Evolutionary conservation across 2,113 vertebrate species (phyloP), one percentile per base, ranked within the genome.

Genomic region (Apus apus): DNA sequence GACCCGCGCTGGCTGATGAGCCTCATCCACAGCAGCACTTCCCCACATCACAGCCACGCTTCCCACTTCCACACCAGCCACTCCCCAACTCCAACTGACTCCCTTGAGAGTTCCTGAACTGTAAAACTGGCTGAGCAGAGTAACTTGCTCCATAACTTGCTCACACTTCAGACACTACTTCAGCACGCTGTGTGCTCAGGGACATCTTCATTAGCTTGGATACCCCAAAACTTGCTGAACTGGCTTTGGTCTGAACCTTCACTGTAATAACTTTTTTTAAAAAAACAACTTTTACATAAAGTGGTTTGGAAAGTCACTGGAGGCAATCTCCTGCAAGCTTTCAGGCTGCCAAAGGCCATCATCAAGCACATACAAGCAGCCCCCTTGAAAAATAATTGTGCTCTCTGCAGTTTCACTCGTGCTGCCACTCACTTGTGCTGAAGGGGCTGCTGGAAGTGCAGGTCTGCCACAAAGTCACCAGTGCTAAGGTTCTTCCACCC

Each of bases 41-140:
- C n/a, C 13, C 12, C n/a, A 1, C 0, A 0, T 9, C 27, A 20
- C 57, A 11, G 1, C 6, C 60, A 8, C 20, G 3, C 40, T 17
- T 48, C 26, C 54, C 70, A 5, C 34, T 19, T 0, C 70, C 29
- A 1, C 2, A 9, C 15, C 51, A 53, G 43, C 66, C 9, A 2
- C 54, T 40, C 51, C 86, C 53, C 51, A 20, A 6, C 34, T 32
- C 64, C 4, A 9, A 23, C 13, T 0, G 5, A 48, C 18, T 29
- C 78, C 60, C 15, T 1, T 2, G 5, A 13, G 12, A 68, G 15
- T 2, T 61, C 34, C 7, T 25, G 2, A 70, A 27, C 26, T 6
- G 38, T 9, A 46, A 48, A 50, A 40, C 7, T 15, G 72, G 22
- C 57, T 46, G 9, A 21, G 27, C 43, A 48, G 25, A 72, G 4